Evolutionary conservation across 2,888 invertebrate species (phyloP).

Genomic region (Stenodera caucasica): DNA sequence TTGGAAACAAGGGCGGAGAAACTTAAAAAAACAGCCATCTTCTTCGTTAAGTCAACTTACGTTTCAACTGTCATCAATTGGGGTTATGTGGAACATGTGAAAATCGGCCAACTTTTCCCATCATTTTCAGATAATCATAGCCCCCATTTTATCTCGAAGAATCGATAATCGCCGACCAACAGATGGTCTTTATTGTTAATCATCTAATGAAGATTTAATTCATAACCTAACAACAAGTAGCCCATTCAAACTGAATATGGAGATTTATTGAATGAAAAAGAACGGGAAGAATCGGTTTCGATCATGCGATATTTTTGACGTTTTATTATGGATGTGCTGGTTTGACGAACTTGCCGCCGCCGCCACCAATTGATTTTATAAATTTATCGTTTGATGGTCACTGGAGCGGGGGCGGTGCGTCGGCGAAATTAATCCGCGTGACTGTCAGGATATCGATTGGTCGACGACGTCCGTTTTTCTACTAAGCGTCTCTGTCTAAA

Average conservation of each 20-base stretch:
- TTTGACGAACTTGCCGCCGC: background rate
- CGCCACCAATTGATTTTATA: background rate
- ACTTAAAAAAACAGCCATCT: no score
- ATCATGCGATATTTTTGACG: background rate
- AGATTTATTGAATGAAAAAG: no score
- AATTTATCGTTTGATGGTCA: constrained; percentile 1
- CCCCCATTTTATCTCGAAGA: no score
- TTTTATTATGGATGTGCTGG: background rate
- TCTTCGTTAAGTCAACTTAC: no score
- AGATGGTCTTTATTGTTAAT: background rate
- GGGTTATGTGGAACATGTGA: no score
- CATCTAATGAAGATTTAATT: background rate
- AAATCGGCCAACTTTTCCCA: no score
- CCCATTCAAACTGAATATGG: background rate
- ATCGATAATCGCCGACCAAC: background rate
- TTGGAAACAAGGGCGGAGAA: no score
- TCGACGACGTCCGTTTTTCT: background rate
- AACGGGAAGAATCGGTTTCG: background rate
- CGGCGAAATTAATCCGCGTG: constrained; percentile 1
- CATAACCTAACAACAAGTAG: background rate
- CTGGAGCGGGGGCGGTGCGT: constrained; percentile 6
- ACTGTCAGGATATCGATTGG: constrained; percentile 6
- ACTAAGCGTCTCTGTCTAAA: background rate
- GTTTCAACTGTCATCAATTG: no score
- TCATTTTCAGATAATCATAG: no score